These are phyloP conservation scores for Helicoverpa assulta DNA, from an alignment of 2,888 invertebrate species.

Conservation along the genomic window DNA sequence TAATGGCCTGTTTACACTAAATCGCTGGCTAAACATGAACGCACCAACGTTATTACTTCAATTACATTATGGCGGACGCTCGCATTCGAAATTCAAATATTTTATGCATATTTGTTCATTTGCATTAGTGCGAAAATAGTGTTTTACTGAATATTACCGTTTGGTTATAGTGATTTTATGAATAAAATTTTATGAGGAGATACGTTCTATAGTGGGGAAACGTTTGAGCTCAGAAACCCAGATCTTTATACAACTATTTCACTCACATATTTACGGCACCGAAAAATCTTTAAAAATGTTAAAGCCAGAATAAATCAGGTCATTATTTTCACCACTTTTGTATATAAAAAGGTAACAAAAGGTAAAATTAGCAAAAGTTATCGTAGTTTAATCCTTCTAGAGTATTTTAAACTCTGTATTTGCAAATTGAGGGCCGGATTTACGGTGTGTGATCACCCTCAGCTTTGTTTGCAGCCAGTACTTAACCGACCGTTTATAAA, in stretches of 20 bases:
- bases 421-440: slow-evolving; percentile 52
- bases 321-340: too few species aligned
- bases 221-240: too few species aligned
- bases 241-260: too few species aligned
- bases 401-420: slow-evolving; percentile 43
- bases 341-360: slow-evolving; percentile 4
- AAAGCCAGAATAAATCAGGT: background rate
- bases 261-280: too few species aligned
- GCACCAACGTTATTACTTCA: slow-evolving; percentile 50
- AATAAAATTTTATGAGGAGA: background rate
- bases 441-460: slow-evolving; percentile 60
- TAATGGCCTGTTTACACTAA: slow-evolving; percentile 58
- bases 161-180: background rate
- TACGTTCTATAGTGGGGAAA: too few species aligned
- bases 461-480: slow-evolving; percentile 47
- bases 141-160: background rate
- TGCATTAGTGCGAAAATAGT: background rate
- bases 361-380: slow-evolving; percentile 10
- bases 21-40: slow-evolving; percentile 52
- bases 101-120: slow-evolving; percentile 22
- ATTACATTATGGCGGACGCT: slow-evolving; percentile 47
- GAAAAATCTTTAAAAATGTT: background rate
- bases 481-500: slow-evolving; percentile 55
- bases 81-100: slow-evolving; percentile 36
- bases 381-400: slow-evolving; percentile 25